Evolutionary conservation across 2,888 invertebrate genomes (phyloP).

Genomic region (Nomada lathburiana): DNA sequence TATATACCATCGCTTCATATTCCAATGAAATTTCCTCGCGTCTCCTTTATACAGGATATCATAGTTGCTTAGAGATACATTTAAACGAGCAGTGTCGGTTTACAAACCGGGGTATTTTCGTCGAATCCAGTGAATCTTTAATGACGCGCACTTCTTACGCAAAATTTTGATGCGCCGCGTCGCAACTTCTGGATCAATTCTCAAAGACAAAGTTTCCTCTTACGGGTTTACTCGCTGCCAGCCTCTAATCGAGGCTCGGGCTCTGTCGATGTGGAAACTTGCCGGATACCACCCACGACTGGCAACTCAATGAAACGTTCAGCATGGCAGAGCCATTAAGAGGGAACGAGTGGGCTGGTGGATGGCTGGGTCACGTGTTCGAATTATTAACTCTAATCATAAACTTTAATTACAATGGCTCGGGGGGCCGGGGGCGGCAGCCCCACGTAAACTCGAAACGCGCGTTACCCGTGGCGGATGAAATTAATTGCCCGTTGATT

Average conservation of each 20-base stretch:
- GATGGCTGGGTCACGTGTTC: constrained; percentile 76
- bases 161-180: neutral
- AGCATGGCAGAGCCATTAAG: constrained; percentile 66
- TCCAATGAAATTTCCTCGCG: too few species aligned
- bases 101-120: too few species aligned
- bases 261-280: constrained; percentile 51
- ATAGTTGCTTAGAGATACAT: too few species aligned
- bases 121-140: too few species aligned
- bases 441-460: constrained; percentile 66
- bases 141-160: too few species aligned
- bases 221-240: constrained; percentile 16
- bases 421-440: constrained; percentile 67
- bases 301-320: constrained; percentile 62
- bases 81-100: too few species aligned
- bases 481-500: constrained; percentile 78
- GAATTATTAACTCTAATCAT: constrained; percentile 83
- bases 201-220: constrained; percentile 32
- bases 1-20: too few species aligned
- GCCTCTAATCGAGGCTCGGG: neutral
- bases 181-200: neutral
- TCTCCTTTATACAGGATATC: too few species aligned
- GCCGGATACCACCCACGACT: constrained; percentile 21
- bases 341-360: constrained; percentile 34
- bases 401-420: constrained; percentile 81
- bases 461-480: constrained; percentile 39